phyloP scores from a whole-genome alignment of 2,888 invertebrate genomes.

The Cyaniris semiargus region DNA sequence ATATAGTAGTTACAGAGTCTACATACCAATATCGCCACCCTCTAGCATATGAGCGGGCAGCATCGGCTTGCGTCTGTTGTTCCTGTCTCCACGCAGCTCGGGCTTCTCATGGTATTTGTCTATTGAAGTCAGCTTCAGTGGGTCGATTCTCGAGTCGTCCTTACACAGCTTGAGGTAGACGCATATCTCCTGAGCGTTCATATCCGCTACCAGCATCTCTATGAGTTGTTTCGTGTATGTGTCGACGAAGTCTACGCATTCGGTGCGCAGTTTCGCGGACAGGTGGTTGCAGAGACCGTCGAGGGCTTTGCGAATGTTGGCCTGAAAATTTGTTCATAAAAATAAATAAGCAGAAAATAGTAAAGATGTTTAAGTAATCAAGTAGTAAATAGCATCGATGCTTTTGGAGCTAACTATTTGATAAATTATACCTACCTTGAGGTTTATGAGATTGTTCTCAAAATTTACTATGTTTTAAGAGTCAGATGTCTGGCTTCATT shows the following conservation, averaged over 20 bases:
- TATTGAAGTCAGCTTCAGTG: constrained; percentile 52
- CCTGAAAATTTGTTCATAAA: constrained; percentile 63
- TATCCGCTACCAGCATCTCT: constrained; percentile 88
- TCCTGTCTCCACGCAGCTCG: constrained; percentile 60
- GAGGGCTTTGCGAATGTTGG: constrained; percentile 84
- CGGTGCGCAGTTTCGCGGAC: constrained; percentile 80
- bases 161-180: constrained; percentile 87
- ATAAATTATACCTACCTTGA: no score
- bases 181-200: constrained; percentile 85
- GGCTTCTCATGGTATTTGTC: constrained; percentile 68
- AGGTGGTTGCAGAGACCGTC: constrained; percentile 86
- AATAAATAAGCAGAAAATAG: background rate
- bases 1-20: no score
- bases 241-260: constrained; percentile 89
- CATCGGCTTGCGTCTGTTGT: constrained; percentile 58
- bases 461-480: no score
- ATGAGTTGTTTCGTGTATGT: constrained; percentile 88
- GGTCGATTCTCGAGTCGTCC: constrained; percentile 59
- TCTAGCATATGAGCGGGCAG: constrained; percentile 61
- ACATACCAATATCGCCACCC: constrained; percentile 73
- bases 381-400: no score
- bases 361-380: no score
- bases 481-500: no score
- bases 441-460: no score
- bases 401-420: no score